Evolutionary conservation across 2,888 invertebrate species (phyloP).

Genomic region (Troilus luridus): DNA sequence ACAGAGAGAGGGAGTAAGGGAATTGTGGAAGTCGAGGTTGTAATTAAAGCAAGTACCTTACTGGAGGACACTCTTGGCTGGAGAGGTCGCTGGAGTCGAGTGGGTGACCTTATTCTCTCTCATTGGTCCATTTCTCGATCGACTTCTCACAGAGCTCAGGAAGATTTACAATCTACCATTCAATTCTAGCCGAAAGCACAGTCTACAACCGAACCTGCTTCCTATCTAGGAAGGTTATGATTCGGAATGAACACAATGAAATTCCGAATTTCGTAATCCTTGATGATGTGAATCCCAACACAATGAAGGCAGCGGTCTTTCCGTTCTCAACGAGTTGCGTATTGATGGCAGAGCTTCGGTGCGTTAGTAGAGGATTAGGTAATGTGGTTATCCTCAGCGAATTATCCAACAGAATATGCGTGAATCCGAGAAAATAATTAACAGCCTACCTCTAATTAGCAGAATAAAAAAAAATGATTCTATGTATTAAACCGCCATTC

Average conservation of each 20-base stretch:
- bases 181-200: no score
- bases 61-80: neutral
- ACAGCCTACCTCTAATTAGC: neutral
- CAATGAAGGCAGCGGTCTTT: neutral
- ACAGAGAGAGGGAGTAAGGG: neutral
- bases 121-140: neutral
- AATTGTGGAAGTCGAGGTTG: neutral
- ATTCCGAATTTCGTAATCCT: neutral
- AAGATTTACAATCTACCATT: neutral
- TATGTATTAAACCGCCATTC: neutral
- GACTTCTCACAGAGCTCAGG: no score
- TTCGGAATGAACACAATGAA: neutral
- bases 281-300: neutral
- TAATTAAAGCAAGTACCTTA: constrained; percentile 22
- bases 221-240: neutral
- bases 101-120: neutral
- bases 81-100: neutral
- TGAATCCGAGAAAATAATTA: neutral
- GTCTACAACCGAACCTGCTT: no score
- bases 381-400: neutral
- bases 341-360: neutral
- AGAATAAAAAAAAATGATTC: neutral
- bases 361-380: constrained; percentile 4
- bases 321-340: constrained; percentile 22
- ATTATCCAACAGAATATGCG: neutral